A percentile compares a stretch with the other conserved stretches of the same genome.
Evolutionary conservation across 2,888 invertebrate genomes (phyloP).

Genomic region (Hipparchia sbordonii): DNA sequence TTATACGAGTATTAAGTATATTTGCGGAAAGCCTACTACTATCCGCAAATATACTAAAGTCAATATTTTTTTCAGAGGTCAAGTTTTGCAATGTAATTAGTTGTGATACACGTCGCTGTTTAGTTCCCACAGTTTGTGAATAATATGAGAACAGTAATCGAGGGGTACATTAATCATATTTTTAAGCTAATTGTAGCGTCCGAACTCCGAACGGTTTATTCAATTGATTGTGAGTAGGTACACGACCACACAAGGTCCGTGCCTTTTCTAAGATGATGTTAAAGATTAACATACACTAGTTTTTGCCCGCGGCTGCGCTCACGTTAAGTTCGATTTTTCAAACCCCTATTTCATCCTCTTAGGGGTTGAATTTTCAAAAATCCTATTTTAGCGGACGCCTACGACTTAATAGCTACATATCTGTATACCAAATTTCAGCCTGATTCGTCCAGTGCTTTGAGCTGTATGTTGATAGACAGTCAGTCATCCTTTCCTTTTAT

Average conservation of each 20-base stretch:
- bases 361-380: no score
- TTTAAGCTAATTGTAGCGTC: conserved; percentile 44
- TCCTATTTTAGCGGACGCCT: no score
- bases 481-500: no score
- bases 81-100: conserved; percentile 33
- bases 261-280: conserved; percentile 7
- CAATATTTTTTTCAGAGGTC: conserved; percentile 30
- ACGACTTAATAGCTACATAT: no score
- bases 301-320: no score
- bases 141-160: conserved; percentile 44
- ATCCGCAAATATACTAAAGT: neutral
- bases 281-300: neutral
- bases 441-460: no score
- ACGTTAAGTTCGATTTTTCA: no score
- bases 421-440: no score
- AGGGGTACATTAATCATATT: conserved; percentile 46
- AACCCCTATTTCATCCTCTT: no score
- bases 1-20: no score
- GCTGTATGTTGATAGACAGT: no score
- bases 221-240: conserved; percentile 39
- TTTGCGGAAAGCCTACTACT: no score
- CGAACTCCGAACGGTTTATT: conserved; percentile 30
- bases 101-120: conserved; percentile 31
- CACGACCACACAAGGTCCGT: conserved; percentile 50
- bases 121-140: conserved; percentile 44